Base-by-base conservation (phyloP, 37 sponge, comb jelly and placozoan genomes). In the Crambe crambe region DNA sequence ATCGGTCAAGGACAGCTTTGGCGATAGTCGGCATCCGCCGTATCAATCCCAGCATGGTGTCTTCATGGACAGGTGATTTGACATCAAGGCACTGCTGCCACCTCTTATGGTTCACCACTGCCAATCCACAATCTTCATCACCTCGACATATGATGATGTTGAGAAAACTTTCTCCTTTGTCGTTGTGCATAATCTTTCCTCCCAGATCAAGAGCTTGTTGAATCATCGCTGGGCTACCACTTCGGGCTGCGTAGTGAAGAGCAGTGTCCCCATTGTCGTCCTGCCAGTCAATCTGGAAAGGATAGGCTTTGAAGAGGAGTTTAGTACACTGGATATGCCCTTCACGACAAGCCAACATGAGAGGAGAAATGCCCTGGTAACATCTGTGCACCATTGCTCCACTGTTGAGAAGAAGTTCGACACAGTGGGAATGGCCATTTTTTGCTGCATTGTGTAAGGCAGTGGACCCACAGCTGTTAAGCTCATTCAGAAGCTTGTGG, bases 61-160 rank as follows among this genome's bases (percentile, higher is more conserved):
- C 72, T 5, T 80, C 56, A 18, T 32, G 51, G 23, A 40, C 31
- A 25, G 90, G 86, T 15, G 90, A 90, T 37, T 22, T 56, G 21
- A 87, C 31, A 40, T 94, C 88, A 27, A 94, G 72, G 63, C 87
- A 78, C 58, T 90, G 87, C 44, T 91, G 82, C 94, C 90, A 95
- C 9, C 93, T 68, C 8, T 76, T 37, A 62, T 84, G 80, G 31
- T 84, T 71, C 8, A 87, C 42, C 1, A 76, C 87, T 29, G 67
- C 91, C 70, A 81, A 35, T 20, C 67, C 89, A 75, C 64, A 56
- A 18, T 76, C 44, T 10, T 40, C 37, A 37, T 95, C 68, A 2
- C 63, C 38, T 0, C 37, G 47, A 9, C 66, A 37, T 1, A 92
- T 86, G 15, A 89, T 89, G 20, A 86, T 30, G 58, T 95, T 87